These are phyloP conservation scores for Tautogolabrus adspersus DNA, from an alignment of 2,113 vertebrate species.

Conservation along the genomic window DNA sequence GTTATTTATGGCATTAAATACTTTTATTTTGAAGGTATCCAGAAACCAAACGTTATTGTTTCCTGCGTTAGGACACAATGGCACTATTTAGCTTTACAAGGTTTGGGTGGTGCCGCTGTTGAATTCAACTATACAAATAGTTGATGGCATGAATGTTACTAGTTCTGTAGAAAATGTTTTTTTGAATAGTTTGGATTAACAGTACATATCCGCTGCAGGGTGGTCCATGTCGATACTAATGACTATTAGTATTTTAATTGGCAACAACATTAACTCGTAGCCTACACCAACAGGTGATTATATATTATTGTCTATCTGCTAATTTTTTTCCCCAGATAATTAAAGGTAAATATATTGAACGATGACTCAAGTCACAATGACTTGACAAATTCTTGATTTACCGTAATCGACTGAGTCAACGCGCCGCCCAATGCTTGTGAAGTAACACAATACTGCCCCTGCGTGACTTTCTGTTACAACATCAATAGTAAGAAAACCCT, in stretches of 20 bases:
- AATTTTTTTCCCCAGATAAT: not conserved
- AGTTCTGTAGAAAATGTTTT: too few relatives aligned
- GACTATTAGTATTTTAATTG: not conserved
- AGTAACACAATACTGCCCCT: not conserved
- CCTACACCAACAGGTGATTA: not conserved
- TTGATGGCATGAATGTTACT: too few relatives aligned
- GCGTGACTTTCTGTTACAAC: not conserved
- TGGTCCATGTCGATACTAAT: too few relatives aligned
- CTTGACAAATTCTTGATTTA: conserved; percentile 63
- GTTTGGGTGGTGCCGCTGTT: not conserved
- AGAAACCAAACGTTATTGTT: not conserved
- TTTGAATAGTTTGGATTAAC: too few relatives aligned
- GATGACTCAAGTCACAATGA: conserved; percentile 69
- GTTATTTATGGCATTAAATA: too few relatives aligned
- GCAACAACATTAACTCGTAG: too few relatives aligned
- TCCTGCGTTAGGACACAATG: not conserved
- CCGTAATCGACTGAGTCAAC: conserved; percentile 5
- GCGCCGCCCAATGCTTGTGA: not conserved
- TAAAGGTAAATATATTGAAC: too few relatives aligned
- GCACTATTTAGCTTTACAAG: not conserved
- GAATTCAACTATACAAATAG: too few relatives aligned
- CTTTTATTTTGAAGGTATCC: conserved; percentile 17
- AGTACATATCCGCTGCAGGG: too few relatives aligned
- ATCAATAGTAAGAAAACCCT: too few relatives aligned
- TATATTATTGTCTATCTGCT: not conserved